Evolutionary conservation across 1,140 invertebrate genomes (phyloP).

Genomic region (Hormaphis cornu): DNA sequence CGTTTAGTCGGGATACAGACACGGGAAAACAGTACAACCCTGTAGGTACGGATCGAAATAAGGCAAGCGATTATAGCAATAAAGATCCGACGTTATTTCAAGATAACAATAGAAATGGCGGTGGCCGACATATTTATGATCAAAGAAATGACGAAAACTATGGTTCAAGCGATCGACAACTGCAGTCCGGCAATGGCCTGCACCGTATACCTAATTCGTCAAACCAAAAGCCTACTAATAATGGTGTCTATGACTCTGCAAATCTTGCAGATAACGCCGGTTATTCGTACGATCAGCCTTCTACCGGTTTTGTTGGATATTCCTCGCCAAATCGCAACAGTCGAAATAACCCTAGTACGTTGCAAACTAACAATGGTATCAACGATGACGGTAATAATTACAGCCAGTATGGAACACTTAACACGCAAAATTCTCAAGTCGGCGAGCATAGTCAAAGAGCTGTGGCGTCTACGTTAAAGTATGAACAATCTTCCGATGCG

Average conservation of each 20-base stretch:
- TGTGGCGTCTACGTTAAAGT: not conserved
- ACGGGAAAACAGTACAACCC: not conserved
- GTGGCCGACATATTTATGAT: not conserved
- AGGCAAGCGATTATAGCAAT: not conserved
- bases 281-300: not conserved
- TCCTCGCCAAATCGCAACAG: not conserved
- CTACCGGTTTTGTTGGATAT: not conserved
- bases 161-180: not conserved
- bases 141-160: not conserved
- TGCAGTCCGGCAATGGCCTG: not conserved
- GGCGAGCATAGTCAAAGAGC: not conserved
- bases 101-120: not conserved
- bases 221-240: not conserved
- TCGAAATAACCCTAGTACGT: not conserved
- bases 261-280: not conserved
- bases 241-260: not conserved
- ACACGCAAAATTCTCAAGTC: not conserved
- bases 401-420: not conserved
- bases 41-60: not conserved
- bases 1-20: not conserved
- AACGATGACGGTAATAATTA: not conserved
- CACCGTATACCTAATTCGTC: not conserved
- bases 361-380: not conserved
- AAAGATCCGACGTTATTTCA: not conserved
- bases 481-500: too few species aligned